Evolutionary conservation across 2,797 vertebrate genomes (phyloP), one percentile per base, ranked within the genome.

Genomic region (Eleutherodactylus coqui): DNA sequence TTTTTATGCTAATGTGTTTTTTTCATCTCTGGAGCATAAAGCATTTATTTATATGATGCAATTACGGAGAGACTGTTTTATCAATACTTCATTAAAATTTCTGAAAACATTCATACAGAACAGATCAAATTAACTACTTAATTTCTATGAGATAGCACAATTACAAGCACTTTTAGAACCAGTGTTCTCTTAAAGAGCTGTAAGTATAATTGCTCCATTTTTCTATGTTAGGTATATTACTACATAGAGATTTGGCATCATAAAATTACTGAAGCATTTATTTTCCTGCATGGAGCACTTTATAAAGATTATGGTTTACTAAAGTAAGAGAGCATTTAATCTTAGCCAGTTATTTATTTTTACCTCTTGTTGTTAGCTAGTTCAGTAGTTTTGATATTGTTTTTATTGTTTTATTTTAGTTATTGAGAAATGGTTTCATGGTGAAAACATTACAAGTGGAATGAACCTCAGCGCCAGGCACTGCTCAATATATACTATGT

Each of bases 151-250:
- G 49, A 82, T 70, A 73, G 67, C 67, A 82, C 80, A 82, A 73
- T 73, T 72, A 82, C 64, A 27, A 53, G 32, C 34, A 17, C 80
- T 73, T 72, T 82, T 82, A 82, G 53, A 82, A 58, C 24, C 24
- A 1, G 64, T 82, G 47, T 70, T 38, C 64, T 70, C 64, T 82
- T 82, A 82, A 82, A 82, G 79, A 69, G 79, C 62, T 82, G 79
- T 82, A 82, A 70, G 62, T 82, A 41, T 73, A 82, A 82, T 82
- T 82, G 80, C 49, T 72, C 67, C 36, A 82, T 82, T 72, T 82
- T 58, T 73, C 80, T 82, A 72, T 72, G 45, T 55, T 55, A 73
- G 80, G 80, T 82, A 38, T 55, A 73, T 51, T 81, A 51, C 79
- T 69, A 36, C 79, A 82, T 36, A 16, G 53, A 82, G 45, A 70